Evolutionary conservation across 2,888 invertebrate genomes (phyloP).

Genomic region (Endomychus coccineus): DNA sequence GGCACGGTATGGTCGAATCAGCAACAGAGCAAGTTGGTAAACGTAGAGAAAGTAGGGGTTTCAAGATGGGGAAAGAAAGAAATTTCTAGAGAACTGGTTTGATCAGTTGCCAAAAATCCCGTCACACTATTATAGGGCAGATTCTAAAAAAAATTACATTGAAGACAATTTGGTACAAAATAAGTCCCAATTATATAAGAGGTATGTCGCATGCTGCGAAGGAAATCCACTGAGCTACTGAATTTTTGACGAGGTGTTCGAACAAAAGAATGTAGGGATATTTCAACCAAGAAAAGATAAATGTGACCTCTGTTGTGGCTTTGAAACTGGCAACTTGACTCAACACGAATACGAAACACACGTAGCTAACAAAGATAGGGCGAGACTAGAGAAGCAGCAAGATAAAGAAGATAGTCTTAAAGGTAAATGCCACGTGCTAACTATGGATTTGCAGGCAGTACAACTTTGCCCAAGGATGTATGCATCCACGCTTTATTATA

Average conservation of each 20-base stretch:
- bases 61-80: too few relatives aligned
- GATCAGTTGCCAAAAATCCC: too few relatives aligned
- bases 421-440: slow-evolving; percentile 8
- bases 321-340: slow-evolving; percentile 13
- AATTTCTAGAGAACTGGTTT: too few relatives aligned
- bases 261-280: slow-evolving; percentile 1
- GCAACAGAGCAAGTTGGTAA: too few relatives aligned
- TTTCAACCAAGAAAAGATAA: slow-evolving; percentile 7
- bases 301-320: slow-evolving; percentile 4
- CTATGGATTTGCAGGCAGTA: slow-evolving; percentile 9
- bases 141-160: too few relatives aligned
- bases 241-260: background rate
- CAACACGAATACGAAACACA: slow-evolving; percentile 13
- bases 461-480: slow-evolving; percentile 11
- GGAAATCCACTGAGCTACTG: too few relatives aligned
- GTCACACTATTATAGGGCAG: too few relatives aligned
- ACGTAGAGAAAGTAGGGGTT: too few relatives aligned
- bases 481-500: slow-evolving; percentile 18
- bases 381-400: slow-evolving; percentile 13
- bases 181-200: too few relatives aligned
- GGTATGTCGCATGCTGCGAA: too few relatives aligned
- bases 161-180: too few relatives aligned
- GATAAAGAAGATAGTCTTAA: slow-evolving; percentile 9
- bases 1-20: too few relatives aligned
- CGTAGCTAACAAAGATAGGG: slow-evolving; percentile 11